These are phyloP conservation scores for Tinamus major DNA, from an alignment of 2,797 vertebrate genomes.

Conservation along the genomic window DNA sequence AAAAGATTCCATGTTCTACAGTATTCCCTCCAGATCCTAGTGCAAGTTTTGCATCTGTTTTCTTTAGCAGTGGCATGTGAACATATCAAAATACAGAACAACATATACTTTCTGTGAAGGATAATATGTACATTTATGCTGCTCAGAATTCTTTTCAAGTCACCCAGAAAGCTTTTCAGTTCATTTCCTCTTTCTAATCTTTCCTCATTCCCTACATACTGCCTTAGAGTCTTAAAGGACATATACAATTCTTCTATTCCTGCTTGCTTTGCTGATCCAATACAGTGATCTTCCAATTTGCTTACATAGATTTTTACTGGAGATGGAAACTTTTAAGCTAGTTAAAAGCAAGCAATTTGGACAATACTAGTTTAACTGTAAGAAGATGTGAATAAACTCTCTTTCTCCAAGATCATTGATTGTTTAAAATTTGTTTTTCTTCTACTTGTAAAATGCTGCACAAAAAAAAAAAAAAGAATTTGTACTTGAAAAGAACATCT, in stretches of 20 bases:
- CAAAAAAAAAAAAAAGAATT: neutral
- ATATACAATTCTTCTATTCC: neutral
- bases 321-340: slow-evolving; percentile 1
- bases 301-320: neutral
- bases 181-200: slow-evolving; percentile 42
- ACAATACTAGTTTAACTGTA: neutral
- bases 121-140: neutral
- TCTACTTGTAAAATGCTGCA: neutral
- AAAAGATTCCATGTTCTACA: neutral
- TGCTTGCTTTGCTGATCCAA: slow-evolving; percentile 11
- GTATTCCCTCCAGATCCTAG: neutral
- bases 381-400: neutral
- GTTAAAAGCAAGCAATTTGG: neutral
- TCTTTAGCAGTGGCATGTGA: neutral
- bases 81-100: neutral
- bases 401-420: neutral
- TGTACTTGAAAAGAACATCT: neutral
- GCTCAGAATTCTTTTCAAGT: neutral
- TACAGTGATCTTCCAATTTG: neutral
- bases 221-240: neutral
- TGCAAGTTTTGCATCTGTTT: neutral
- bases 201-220: neutral
- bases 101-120: neutral
- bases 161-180: neutral
- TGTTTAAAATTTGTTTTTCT: neutral